phyloP scores from a whole-genome alignment of 2,888 invertebrate species.

The Sarcophaga rosellei region DNA sequence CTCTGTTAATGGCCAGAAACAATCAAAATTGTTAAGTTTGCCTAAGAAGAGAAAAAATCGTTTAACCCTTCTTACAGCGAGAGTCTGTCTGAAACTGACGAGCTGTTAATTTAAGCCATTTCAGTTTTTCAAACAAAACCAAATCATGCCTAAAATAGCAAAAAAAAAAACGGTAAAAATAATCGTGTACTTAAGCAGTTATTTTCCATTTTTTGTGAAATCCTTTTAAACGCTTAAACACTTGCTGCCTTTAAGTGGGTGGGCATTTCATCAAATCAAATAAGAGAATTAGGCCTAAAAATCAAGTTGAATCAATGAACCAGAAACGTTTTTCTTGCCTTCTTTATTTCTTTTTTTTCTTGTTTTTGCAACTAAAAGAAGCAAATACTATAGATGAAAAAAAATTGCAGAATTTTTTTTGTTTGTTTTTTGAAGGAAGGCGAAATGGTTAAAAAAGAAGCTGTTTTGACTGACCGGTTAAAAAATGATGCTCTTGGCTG shows the following conservation, averaged over 20 bases:
- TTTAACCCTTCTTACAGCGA: no score
- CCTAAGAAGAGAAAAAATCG: no score
- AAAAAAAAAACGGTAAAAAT: conserved; percentile 4
- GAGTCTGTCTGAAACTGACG: not conserved
- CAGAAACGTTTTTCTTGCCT: not conserved
- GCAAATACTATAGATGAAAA: conserved; percentile 37
- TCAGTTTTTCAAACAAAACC: not conserved
- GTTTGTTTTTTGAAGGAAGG: not conserved
- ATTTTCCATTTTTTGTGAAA: no score
- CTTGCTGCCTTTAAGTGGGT: conserved; percentile 23
- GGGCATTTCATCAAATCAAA: conserved; percentile 19
- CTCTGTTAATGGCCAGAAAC: no score
- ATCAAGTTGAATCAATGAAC: conserved; percentile 58
- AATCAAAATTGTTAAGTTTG: no score
- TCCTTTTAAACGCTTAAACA: not conserved
- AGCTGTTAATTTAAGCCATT: conserved; percentile 32
- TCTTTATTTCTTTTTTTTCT: no score
- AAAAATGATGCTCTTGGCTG: no score
- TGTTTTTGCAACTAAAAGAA: no score
- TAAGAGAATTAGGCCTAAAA: conserved; percentile 30
- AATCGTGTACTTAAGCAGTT: no score
- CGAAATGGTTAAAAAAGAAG: not conserved
- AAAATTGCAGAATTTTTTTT: not conserved
- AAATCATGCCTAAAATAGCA: not conserved
- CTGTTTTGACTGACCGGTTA: not conserved